Evolutionary conservation across 2,888 invertebrate genomes (phyloP).

Genomic region (Merodon equestris): DNA sequence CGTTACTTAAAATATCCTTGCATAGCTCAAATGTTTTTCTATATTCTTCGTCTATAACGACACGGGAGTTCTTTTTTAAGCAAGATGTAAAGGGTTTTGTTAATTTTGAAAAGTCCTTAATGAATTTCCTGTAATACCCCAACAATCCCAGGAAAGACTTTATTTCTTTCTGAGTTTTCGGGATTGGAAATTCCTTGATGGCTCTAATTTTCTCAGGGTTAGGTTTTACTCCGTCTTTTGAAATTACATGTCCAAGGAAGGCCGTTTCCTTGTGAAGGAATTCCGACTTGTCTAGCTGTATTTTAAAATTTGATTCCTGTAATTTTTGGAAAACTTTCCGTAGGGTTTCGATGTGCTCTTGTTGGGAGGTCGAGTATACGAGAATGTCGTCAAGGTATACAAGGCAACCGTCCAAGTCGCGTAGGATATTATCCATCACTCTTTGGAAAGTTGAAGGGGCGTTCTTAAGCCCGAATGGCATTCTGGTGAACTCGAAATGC

Average conservation of each 20-base stretch:
- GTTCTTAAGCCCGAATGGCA: slow-evolving; percentile 26
- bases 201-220: slow-evolving; percentile 36
- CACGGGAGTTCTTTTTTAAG: too few species aligned
- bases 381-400: slow-evolving; percentile 40
- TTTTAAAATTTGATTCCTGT: slow-evolving; percentile 10
- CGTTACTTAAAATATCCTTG: too few species aligned
- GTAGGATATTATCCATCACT: slow-evolving; percentile 28
- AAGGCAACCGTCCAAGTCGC: slow-evolving; percentile 18
- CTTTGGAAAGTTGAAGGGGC: slow-evolving; percentile 25
- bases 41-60: too few species aligned
- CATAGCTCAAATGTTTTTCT: too few species aligned
- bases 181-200: slow-evolving; percentile 39
- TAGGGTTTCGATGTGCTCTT: slow-evolving; percentile 7
- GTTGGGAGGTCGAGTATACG: slow-evolving; percentile 19
- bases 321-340: slow-evolving; percentile 2
- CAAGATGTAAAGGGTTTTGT: too few species aligned
- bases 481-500: slow-evolving; percentile 19
- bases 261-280: slow-evolving; percentile 7
- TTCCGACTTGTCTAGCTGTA: not conserved
- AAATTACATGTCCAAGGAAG: slow-evolving; percentile 15
- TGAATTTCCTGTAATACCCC: slow-evolving; percentile 23
- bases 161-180: slow-evolving; percentile 26
- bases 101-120: too few species aligned
- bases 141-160: slow-evolving; percentile 40
- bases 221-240: slow-evolving; percentile 19